Conservation (phyloP, 2,113 vertebrate genomes). For the Turnix velox region DNA sequence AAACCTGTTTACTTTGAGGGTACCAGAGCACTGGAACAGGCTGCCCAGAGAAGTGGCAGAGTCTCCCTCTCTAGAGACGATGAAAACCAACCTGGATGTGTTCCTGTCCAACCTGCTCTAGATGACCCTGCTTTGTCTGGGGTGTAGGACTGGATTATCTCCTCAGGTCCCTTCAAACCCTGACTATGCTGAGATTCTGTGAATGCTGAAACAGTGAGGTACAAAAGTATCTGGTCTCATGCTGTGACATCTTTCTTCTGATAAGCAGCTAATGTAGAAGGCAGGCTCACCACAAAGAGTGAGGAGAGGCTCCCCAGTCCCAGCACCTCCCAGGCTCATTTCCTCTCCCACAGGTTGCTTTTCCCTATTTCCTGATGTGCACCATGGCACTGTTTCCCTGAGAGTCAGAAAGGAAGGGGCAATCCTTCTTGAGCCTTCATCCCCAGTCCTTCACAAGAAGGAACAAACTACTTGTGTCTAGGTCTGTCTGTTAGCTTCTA, state of each 20-base stretch:
- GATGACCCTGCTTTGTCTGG: background rate
- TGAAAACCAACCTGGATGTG: background rate
- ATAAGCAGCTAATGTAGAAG: background rate
- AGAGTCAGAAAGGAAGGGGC: background rate
- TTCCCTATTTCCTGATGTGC: background rate
- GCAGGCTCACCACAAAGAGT: background rate
- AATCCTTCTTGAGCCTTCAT: background rate
- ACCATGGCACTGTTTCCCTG: background rate
- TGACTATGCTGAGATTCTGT: background rate
- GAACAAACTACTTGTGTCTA: background rate
- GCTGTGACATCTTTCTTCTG: fast-evolving
- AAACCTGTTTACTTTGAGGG: background rate
- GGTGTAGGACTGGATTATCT: background rate
- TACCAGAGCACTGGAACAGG: background rate
- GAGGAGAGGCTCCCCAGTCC: background rate
- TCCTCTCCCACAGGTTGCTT: background rate
- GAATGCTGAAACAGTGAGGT: background rate
- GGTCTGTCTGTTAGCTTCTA: background rate
- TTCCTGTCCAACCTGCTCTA: background rate
- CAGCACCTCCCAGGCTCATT: background rate
- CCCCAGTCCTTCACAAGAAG: fast-evolving
- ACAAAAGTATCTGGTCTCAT: fast-evolving
- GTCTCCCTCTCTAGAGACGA: background rate
- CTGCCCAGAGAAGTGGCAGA: background rate
- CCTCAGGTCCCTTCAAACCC: background rate